Evolutionary conservation across 2,888 invertebrate genomes (phyloP).

Genomic region (Tinea trinotella): DNA sequence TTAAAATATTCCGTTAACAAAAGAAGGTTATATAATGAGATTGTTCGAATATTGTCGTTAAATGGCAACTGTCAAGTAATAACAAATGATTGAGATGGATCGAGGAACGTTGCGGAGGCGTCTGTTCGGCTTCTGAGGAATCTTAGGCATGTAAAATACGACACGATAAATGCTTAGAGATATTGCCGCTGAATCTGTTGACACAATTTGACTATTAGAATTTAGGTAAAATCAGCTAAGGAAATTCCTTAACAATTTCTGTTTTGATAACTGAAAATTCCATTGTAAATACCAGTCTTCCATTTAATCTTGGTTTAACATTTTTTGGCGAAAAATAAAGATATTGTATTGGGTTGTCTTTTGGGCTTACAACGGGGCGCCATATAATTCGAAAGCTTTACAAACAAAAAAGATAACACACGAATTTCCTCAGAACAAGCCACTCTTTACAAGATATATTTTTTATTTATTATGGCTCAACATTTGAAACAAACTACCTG

Average conservation of each 20-base stretch:
- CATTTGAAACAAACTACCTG: too few relatives aligned
- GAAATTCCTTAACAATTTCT: not conserved
- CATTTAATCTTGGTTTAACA: not conserved
- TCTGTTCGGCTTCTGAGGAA: constrained; percentile 8
- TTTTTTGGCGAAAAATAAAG: constrained; percentile 33
- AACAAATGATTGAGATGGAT: constrained; percentile 15
- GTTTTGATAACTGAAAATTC: not conserved
- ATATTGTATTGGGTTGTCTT: constrained; percentile 40
- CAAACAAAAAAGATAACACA: constrained; percentile 47
- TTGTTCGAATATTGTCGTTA: not conserved
- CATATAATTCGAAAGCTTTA: constrained; percentile 51
- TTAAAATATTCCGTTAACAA: too few relatives aligned
- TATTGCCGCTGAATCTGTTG: constrained; percentile 7
- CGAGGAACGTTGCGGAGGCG: constrained; percentile 10
- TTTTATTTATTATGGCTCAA: too few relatives aligned
- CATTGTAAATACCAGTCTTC: not conserved
- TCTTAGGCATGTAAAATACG: constrained; percentile 9
- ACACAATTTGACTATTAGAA: not conserved
- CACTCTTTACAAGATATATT: too few relatives aligned
- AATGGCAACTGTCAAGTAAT: not conserved
- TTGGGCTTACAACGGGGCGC: constrained; percentile 44
- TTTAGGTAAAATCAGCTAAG: not conserved
- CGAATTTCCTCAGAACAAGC: constrained; percentile 37
- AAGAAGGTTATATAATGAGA: not conserved
- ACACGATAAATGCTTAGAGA: constrained; percentile 7